These are phyloP conservation scores for Meliscaeva auricollis DNA, from an alignment of 2,888 invertebrate genomes.

Conservation along the genomic window DNA sequence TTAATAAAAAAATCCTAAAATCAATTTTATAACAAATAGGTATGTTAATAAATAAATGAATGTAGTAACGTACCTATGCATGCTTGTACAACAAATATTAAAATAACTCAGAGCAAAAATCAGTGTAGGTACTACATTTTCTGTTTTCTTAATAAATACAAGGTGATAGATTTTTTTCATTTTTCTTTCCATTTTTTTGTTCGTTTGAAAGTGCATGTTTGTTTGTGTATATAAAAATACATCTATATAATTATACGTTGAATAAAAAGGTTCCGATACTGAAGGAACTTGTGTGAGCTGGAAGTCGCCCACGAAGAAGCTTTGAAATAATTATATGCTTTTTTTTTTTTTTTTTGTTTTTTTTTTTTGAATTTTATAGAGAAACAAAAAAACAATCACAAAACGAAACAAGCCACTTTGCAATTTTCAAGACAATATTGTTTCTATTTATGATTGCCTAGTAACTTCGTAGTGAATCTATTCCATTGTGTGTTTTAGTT, in stretches of 20 bases:
- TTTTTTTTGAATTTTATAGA: conserved; percentile 1
- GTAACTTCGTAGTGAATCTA: conserved; percentile 23
- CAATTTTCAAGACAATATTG: background rate
- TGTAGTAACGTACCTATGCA: background rate
- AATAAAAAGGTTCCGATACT: background rate
- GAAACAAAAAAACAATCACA: conserved; percentile 5
- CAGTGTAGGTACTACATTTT: background rate
- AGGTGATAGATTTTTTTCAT: background rate
- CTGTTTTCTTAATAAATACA: background rate
- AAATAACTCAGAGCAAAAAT: background rate
- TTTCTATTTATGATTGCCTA: conserved; percentile 16
- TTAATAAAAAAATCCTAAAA: too few species aligned
- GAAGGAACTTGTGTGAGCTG: background rate
- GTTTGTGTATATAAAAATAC: too few species aligned
- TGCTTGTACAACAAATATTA: too few species aligned
- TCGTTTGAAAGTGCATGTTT: background rate
- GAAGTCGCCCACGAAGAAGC: too few species aligned
- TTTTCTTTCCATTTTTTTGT: background rate
- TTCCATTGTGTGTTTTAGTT: conserved; percentile 27
- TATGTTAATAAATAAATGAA: background rate
- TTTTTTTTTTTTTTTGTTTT: too few species aligned
- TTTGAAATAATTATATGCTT: too few species aligned
- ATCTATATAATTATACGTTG: background rate
- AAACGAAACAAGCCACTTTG: background rate
- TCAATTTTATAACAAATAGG: background rate